Evolutionary conservation across 1,140 invertebrate genomes (phyloP).

Genomic region (Procambarus virginalis): DNA sequence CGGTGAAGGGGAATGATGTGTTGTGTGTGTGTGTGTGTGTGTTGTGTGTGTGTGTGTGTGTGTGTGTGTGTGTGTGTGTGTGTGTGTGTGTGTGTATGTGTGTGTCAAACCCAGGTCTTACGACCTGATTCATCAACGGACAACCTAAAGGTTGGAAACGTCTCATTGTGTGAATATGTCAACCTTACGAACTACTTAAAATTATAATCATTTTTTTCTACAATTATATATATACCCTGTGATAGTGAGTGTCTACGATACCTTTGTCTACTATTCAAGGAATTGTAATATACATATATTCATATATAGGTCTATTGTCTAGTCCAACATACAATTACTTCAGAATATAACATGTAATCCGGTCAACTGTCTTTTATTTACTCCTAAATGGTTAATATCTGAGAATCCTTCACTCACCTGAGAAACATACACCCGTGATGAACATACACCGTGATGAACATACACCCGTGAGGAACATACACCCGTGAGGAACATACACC

Average conservation of each 20-base stretch:
- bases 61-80: no score
- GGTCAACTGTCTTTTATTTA: not conserved
- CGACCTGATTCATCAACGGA: not conserved
- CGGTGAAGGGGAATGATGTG: not conserved
- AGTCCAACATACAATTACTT: conserved; percentile 43
- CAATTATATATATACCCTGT: conserved; percentile 28
- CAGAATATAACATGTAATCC: conserved; percentile 46
- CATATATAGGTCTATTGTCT: conserved; percentile 42
- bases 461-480: no score
- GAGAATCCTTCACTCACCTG: no score
- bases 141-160: not conserved
- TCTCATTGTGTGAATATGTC: not conserved
- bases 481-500: no score
- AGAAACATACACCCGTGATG: no score
- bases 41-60: no score
- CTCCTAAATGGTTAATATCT: not conserved
- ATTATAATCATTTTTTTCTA: conserved; percentile 23
- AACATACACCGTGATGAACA: no score
- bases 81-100: not conserved
- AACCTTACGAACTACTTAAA: conserved; percentile 4
- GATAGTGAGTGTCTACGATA: conserved; percentile 41
- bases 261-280: conserved; percentile 39
- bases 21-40: not conserved
- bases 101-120: not conserved
- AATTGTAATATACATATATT: conserved; percentile 51